Evolutionary conservation across 1,140 invertebrate species (phyloP).

Genomic region (Drosophila kanapiae): DNA sequence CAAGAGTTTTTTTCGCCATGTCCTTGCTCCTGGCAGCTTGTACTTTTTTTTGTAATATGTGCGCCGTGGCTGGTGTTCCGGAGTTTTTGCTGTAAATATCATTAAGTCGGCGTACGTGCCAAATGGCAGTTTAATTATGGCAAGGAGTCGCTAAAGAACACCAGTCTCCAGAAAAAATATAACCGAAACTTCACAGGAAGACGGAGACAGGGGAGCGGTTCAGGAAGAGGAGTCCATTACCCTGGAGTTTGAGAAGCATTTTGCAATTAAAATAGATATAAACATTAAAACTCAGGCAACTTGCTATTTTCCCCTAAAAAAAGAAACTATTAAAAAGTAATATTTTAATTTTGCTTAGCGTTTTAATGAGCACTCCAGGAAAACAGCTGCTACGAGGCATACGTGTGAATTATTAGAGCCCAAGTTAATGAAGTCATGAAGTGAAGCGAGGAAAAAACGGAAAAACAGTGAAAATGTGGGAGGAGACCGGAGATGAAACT

Average conservation of each 20-base stretch:
- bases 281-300: conserved; percentile 41
- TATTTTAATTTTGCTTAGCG: conserved; percentile 47
- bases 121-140: conserved; percentile 77
- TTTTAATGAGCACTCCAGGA: conserved; percentile 43
- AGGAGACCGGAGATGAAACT: background rate
- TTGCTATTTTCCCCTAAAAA: background rate
- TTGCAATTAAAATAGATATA: conserved; percentile 55
- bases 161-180: conserved; percentile 9
- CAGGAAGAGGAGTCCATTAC: conserved; percentile 30
- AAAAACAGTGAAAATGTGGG: background rate
- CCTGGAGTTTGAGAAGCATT: conserved; percentile 42
- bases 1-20: conserved; percentile 31
- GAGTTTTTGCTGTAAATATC: conserved; percentile 73
- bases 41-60: background rate
- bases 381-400: conserved; percentile 11
- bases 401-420: conserved; percentile 62
- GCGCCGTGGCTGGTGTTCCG: conserved; percentile 26
- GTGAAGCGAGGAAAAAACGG: conserved; percentile 9
- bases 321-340: conserved; percentile 40
- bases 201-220: background rate
- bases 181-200: conserved; percentile 23
- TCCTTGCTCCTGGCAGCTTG: conserved; percentile 16
- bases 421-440: conserved; percentile 63
- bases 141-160: conserved; percentile 30
- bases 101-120: conserved; percentile 75